A percentile compares a stretch with the other conserved stretches of the same genome.
phyloP scores from a whole-genome alignment of 2,888 invertebrate species.

The Eurois occulta region DNA sequence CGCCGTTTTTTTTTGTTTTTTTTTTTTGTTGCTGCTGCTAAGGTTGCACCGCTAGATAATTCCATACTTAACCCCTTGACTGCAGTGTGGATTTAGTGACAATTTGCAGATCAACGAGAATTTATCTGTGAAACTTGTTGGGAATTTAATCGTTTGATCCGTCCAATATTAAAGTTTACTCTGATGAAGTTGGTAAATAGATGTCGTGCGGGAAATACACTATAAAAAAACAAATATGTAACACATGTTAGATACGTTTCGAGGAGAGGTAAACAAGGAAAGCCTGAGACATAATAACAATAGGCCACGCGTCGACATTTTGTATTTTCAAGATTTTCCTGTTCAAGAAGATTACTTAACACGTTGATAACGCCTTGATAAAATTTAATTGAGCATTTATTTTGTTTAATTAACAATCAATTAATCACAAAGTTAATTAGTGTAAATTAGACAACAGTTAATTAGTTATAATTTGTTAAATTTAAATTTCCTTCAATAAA shows the following conservation, averaged over 20 bases:
- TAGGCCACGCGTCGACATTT: not conserved
- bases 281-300: constrained; percentile 12
- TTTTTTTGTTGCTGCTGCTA: constrained; percentile 23
- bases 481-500: fast-evolving
- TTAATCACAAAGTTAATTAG: not conserved
- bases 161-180: not conserved
- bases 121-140: not conserved
- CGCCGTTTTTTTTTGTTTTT: constrained; percentile 38
- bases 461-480: not conserved
- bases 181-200: not conserved
- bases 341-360: constrained; percentile 4
- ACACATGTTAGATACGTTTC: not conserved
- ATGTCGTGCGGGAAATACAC: not conserved
- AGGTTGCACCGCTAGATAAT: constrained; percentile 18
- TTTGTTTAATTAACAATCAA: not conserved
- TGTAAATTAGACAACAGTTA: not conserved
- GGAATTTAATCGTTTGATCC: not conserved
- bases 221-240: constrained; percentile 8
- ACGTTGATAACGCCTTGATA: not conserved
- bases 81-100: not conserved
- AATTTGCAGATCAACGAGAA: not conserved
- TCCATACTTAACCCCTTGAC: constrained; percentile 14
- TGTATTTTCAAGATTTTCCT: constrained; percentile 42
- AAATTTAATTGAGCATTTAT: constrained; percentile 9
- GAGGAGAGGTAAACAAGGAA: constrained; percentile 41